phyloP scores from a whole-genome alignment of 92 coral and sea anemone genomes.

The Palythoa grandiflora region DNA sequence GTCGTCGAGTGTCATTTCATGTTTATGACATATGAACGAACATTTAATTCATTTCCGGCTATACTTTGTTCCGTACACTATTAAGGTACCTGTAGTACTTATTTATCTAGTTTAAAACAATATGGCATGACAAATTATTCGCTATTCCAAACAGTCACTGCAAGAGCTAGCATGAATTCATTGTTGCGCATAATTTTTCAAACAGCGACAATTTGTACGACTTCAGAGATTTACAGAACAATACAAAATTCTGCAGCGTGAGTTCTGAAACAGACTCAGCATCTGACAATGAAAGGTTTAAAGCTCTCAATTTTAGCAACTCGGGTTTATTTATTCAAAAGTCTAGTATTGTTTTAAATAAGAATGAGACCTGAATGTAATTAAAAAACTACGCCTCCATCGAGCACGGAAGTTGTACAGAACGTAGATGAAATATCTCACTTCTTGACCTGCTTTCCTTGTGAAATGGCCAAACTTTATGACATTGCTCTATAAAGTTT shows the following conservation, averaged over 20 bases:
- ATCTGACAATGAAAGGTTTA: neutral
- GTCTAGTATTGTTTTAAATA: neutral
- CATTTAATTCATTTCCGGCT: slow-evolving; percentile 2
- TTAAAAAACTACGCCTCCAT: neutral
- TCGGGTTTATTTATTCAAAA: neutral
- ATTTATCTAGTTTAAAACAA: neutral
- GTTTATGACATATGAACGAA: neutral
- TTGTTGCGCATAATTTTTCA: neutral
- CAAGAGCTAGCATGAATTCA: too few species aligned
- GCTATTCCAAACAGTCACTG: neutral
- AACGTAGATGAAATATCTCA: neutral
- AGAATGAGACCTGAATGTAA: neutral
- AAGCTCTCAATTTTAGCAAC: neutral
- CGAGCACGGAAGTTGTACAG: neutral
- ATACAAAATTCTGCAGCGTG: neutral
- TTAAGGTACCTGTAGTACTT: neutral
- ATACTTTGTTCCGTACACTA: neutral
- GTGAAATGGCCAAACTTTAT: neutral
- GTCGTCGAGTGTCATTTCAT: neutral
- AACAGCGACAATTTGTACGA: neutral
- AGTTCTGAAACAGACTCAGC: slow-evolving; percentile 10
- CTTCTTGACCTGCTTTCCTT: neutral
- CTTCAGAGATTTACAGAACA: neutral
- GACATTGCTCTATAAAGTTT: neutral
- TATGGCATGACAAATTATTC: neutral